Evolutionary conservation across 2,113 vertebrate species (phyloP).

Genomic region (Lipophrys pholis): DNA sequence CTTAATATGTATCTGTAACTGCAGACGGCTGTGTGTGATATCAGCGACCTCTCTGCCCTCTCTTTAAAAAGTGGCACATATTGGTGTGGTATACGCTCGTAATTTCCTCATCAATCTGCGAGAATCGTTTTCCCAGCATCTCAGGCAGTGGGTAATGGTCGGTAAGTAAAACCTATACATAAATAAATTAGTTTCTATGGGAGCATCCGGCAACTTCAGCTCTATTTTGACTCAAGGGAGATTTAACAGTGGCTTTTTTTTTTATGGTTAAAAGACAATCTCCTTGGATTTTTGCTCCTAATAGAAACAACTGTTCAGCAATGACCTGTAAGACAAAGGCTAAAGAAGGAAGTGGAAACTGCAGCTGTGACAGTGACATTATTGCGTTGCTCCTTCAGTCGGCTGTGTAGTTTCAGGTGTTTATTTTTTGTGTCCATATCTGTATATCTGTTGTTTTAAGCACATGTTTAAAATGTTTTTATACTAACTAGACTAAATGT

Average conservation of each 20-base stretch:
- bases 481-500: background rate
- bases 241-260: background rate
- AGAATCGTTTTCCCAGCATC: background rate
- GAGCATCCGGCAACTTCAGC: background rate
- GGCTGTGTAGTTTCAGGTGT: no score
- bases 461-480: background rate
- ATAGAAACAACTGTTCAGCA: no score
- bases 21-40: background rate
- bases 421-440: no score
- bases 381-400: no score
- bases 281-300: background rate
- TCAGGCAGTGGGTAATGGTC: background rate
- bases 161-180: background rate
- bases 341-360: background rate
- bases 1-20: background rate
- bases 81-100: background rate
- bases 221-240: constrained; percentile 1
- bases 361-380: no score
- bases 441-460: background rate
- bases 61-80: background rate
- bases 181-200: background rate
- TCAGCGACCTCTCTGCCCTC: background rate
- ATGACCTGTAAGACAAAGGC: background rate
- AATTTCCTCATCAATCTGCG: background rate
- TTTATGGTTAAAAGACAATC: background rate